Evolutionary conservation across 2,888 invertebrate genomes (phyloP), one percentile per base, ranked within the genome.

Genomic region (Stegophylla sp.): DNA sequence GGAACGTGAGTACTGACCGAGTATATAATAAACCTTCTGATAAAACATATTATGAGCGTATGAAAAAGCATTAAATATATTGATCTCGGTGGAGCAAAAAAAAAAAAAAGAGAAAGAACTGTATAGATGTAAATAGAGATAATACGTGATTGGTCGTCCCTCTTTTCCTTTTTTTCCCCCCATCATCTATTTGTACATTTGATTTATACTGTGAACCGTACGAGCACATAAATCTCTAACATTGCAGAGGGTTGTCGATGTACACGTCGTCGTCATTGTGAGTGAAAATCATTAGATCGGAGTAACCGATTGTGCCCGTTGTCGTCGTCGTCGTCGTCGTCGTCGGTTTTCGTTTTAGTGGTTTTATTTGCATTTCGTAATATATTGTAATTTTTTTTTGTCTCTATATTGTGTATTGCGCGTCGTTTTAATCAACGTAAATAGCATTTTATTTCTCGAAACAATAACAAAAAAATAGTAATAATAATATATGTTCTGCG

Each of bases 201-300:
- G n/a, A 45, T 17, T 72, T 56, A 72, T 72, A 28, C 5, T 17
- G 23, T 20, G 13, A 3, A 48, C 45, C 3, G 28, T 34, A 34
- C 41, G 20, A 23, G 23, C 41, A 43, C 23, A 41, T 63, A 63
- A 61, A 61, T 28, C 1, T 28, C 20, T 13, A 26, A 61, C 61
- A 13, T 56, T 20, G 23, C 23, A 23, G 34, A 5, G 34, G 17
- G 26, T 51, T 51, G 17, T 56, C 10, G 4, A 7, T 34, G 23
- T 48, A 34, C 5, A 13, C 15, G 2, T 15, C 17, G 23, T 5
- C 28, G 20, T 34, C 28, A 48, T 74, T 51, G 45, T 45, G 34
- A 48, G 4, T 61, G 20, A 9, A 74, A 28, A 63, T 48, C 34
- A 34, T 63, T 74, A 63, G 28, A 74, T 34, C 34, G 59, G 45